Evolutionary conservation across 2,888 invertebrate species (phyloP), one percentile per base, ranked within the genome.

Genomic region (Folsomia candida): DNA sequence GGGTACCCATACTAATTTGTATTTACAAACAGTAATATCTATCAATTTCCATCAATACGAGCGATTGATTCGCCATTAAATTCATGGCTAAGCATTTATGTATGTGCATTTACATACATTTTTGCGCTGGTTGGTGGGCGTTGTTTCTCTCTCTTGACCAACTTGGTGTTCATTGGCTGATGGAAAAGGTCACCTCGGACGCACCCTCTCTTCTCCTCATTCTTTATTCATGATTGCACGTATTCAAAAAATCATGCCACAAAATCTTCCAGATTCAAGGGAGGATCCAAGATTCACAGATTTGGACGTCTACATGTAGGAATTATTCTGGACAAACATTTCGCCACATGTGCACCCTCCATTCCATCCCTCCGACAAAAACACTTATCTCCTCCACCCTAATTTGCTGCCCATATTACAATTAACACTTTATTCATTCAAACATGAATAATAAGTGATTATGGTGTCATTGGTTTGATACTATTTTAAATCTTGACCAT

Each of bases 121-220:
- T 9, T 14, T 37, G 37, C 37, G 4, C 14, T 37, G 37, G 14
- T 37, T 37, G 4, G 37, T 37, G 37, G 37, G 37, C 37, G 37
- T 37, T 37, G 37, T 37, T n/a, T 14, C 37, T 37, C 37, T 14
- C 4, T 14, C 11, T 54, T 18, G 54, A 20, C 6, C 6, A 6
- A 54, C 22, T 54, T 18, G 54, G 4, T 54, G 11, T 54, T 54
- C 20, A 54, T 54, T 54, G 54, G 54, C 6, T 54, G 54, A 22
- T 11, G 20, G 54, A 54, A 54, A 54, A 54, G 54, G 54, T 54
- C 54, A 54, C 54, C 18, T 47, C 20, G 54, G 54, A 54, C 54
- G 54, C 54, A 54, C 54, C 54, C 54, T 20, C 6, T 14, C n/a
- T 18, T 54, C 11, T 22, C 6, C n/a, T 54, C 54, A 54, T 54